Conservation (phyloP, 2,797 vertebrate genomes). For the Sphenopsis melanotis region DNA sequence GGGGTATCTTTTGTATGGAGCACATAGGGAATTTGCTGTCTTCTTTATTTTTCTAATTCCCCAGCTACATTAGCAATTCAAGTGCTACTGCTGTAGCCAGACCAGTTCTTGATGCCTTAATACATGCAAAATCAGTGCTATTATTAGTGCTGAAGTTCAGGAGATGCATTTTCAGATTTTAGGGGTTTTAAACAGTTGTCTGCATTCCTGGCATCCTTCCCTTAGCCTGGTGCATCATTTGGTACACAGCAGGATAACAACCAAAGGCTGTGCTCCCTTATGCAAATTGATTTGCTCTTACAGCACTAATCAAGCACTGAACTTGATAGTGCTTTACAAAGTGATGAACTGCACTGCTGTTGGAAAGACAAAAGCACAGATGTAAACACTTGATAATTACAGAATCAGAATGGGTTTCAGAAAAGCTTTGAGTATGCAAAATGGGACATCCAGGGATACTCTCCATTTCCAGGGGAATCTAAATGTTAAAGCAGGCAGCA, state of each 20-base stretch:
- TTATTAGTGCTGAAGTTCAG: background rate
- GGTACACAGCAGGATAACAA: background rate
- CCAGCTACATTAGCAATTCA: background rate
- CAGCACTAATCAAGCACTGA: background rate
- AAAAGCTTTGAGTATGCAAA: background rate
- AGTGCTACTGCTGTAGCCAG: background rate
- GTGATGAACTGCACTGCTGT: background rate
- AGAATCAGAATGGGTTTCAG: background rate
- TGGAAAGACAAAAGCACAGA: background rate
- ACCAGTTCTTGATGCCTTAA: background rate
- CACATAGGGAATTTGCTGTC: background rate
- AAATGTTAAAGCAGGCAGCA: background rate
- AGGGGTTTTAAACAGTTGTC: background rate
- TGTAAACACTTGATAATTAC: background rate
- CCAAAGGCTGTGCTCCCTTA: background rate
- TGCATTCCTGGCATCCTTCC: background rate
- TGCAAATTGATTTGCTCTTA: background rate
- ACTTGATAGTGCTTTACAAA: background rate
- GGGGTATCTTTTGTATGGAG: background rate
- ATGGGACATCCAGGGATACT: background rate
- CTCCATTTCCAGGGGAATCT: background rate
- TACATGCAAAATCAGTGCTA: background rate
- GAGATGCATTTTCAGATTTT: background rate
- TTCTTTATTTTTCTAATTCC: background rate
- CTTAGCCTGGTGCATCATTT: background rate